A percentile compares a stretch with the other conserved stretches of the same genome.
Conservation (phyloP, 2,888 invertebrate species). For the Thymelicus sylvestris region DNA sequence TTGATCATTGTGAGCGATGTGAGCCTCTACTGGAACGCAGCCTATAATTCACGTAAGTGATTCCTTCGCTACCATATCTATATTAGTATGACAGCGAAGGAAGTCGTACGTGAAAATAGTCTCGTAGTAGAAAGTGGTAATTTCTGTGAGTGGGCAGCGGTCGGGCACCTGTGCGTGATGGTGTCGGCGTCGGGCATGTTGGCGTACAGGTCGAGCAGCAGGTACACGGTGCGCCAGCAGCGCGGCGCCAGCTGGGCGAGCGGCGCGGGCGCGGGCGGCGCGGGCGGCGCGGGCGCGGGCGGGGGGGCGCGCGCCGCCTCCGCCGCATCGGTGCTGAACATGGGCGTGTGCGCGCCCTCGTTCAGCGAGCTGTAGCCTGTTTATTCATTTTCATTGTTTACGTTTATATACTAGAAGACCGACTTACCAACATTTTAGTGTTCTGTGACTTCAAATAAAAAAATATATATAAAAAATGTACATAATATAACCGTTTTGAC, state of each 20-base stretch:
- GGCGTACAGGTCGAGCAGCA: constrained; percentile 95
- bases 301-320: constrained; percentile 34
- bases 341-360: constrained; percentile 90
- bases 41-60: no score
- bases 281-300: constrained; percentile 41
- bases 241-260: constrained; percentile 91
- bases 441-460: no score
- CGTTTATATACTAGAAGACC: no score
- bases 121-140: no score
- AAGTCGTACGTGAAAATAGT: no score
- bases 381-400: constrained; percentile 42
- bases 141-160: constrained; percentile 85
- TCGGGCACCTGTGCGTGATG: constrained; percentile 87
- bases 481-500: no score
- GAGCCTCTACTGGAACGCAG: no score
- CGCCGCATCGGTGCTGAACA: constrained; percentile 59
- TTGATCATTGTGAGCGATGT: no score
- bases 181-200: constrained; percentile 98
- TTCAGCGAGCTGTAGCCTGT: constrained; percentile 91
- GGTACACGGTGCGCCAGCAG: constrained; percentile 98
- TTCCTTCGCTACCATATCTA: no score
- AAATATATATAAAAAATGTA: no score
- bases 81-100: no score
- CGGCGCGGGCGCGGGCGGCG: constrained; percentile 77
- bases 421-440: no score